phyloP scores from a whole-genome alignment of 2,113 vertebrate species.

The Varanus salvator region DNA sequence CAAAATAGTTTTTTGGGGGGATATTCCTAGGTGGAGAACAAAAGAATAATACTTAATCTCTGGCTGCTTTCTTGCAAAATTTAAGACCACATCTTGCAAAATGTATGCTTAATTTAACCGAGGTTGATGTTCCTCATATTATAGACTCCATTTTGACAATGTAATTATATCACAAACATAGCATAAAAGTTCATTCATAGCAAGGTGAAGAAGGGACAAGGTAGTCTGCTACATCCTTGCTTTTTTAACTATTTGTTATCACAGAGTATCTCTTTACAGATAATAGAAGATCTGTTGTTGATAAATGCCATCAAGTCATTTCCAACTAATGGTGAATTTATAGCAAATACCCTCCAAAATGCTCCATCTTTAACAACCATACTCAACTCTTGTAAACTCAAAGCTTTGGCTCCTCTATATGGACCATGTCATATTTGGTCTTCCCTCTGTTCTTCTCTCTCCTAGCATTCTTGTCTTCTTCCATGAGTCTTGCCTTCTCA shows the following conservation, averaged over 20 bases:
- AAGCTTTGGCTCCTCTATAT: too few species aligned
- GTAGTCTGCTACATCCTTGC: background rate
- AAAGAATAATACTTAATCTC: conserved; percentile 4
- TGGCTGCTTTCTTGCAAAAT: background rate
- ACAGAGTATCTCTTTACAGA: background rate
- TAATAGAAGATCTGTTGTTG: background rate
- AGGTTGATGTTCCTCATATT: background rate
- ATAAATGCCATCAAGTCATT: too few species aligned
- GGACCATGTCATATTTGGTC: too few species aligned
- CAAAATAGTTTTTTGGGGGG: background rate
- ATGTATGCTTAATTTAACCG: background rate
- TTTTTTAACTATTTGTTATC: background rate
- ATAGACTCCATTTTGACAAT: background rate
- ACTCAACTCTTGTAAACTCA: too few species aligned
- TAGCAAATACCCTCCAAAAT: too few species aligned
- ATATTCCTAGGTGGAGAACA: conserved; percentile 4
- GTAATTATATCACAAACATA: background rate
- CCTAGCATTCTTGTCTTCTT: too few species aligned
- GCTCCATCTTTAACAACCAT: too few species aligned
- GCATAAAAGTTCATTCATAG: background rate
- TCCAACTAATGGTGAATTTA: too few species aligned
- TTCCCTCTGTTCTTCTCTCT: too few species aligned
- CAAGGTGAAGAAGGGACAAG: background rate
- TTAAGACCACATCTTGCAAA: background rate
- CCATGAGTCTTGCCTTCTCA: too few species aligned